Conservation (phyloP, 2,888 invertebrate species). For the Brachynemurus nebulosus region DNA sequence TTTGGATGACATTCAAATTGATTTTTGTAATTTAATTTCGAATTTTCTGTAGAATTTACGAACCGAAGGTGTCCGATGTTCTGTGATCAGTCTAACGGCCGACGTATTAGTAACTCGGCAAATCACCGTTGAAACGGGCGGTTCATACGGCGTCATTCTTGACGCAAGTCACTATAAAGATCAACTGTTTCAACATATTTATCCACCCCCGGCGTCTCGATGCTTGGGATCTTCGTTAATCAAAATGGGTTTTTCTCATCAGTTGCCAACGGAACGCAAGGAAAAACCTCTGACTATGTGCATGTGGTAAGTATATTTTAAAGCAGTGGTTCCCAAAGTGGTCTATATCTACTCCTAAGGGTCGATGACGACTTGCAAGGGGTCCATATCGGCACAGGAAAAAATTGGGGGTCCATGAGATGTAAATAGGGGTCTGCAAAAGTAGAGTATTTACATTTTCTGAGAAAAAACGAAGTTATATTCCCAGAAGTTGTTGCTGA, state of each 20-base stretch:
- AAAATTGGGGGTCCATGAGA: too few species aligned
- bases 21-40: too few species aligned
- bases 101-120: slow-evolving; percentile 86
- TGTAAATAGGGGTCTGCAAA: too few species aligned
- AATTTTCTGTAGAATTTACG: slow-evolving; percentile 46
- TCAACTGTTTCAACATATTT: slow-evolving; percentile 47
- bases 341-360: too few species aligned
- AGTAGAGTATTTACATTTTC: too few species aligned
- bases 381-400: too few species aligned
- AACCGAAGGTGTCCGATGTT: slow-evolving; percentile 74
- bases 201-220: slow-evolving; percentile 59
- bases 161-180: slow-evolving; percentile 67
- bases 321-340: too few species aligned
- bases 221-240: slow-evolving; percentile 64
- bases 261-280: slow-evolving; percentile 41
- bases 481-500: too few species aligned
- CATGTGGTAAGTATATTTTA: slow-evolving; percentile 78
- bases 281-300: slow-evolving; percentile 67
- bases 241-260: slow-evolving; percentile 95
- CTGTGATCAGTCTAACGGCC: slow-evolving; percentile 89
- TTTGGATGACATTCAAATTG: too few species aligned
- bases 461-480: too few species aligned
- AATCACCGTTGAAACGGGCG: slow-evolving; percentile 74
- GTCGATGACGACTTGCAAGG: too few species aligned
- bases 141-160: slow-evolving; percentile 73